Percentiles rank a stretch among this genome's conserved stretches.
phyloP scores from a whole-genome alignment of 2,797 vertebrate genomes.

The Meda fulgida region DNA sequence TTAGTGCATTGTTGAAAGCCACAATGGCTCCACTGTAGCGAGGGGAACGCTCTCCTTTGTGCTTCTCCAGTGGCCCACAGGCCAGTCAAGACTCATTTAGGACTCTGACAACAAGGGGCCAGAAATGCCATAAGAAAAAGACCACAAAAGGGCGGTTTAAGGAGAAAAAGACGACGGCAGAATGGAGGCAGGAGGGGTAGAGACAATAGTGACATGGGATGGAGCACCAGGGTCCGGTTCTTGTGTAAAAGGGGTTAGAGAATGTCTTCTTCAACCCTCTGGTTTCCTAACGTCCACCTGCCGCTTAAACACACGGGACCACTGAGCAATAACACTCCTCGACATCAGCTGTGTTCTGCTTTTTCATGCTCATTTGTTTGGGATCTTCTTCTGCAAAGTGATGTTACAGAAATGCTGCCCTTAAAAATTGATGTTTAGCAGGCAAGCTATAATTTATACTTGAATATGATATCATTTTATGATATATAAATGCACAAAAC shows the following conservation, averaged over 20 bases:
- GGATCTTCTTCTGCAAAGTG: background rate
- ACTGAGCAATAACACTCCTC: background rate
- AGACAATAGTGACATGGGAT: slow-evolving; percentile 70
- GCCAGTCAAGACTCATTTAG: slow-evolving; percentile 97
- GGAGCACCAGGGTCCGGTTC: slow-evolving; percentile 72
- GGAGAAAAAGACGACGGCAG: slow-evolving; percentile 68
- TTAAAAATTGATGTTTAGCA: background rate
- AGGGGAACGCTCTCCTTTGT: slow-evolving; percentile 88
- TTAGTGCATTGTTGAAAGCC: slow-evolving; percentile 90
- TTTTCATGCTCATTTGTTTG: background rate
- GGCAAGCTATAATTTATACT: background rate
- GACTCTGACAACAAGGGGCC: slow-evolving; percentile 83
- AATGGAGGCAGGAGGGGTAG: slow-evolving; percentile 50
- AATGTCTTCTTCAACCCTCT: slow-evolving; percentile 74
- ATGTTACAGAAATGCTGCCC: background rate
- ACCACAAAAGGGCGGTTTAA: slow-evolving; percentile 80
- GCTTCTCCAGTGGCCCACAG: slow-evolving; percentile 92
- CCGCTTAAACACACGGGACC: slow-evolving; percentile 67
- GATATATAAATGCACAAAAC: background rate
- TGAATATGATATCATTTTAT: background rate
- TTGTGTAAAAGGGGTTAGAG: slow-evolving; percentile 76
- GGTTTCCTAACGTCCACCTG: slow-evolving; percentile 60
- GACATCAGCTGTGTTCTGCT: background rate
- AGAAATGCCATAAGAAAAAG: slow-evolving; percentile 88
- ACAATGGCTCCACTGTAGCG: slow-evolving; percentile 95